Base-by-base conservation (phyloP, 2,888 invertebrate species). In the Cryptocheilus praepositus region DNA sequence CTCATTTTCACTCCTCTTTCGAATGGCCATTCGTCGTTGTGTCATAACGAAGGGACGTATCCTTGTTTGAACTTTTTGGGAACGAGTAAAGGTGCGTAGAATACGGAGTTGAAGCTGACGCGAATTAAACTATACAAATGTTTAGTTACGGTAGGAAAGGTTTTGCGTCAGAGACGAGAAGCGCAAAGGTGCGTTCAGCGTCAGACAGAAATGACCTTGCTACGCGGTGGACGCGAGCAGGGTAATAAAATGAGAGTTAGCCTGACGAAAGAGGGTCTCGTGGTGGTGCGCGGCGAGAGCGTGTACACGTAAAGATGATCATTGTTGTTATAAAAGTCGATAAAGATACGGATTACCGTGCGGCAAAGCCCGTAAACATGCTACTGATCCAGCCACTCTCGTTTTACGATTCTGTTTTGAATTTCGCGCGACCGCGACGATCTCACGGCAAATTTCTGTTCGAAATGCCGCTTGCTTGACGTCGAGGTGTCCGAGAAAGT, bases 281-380 rank as follows among this genome's bases (percentile, higher is more conserved):
- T 51, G 61, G 61, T n/a, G 45, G 19, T 16, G 22, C 53, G 64
- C 7, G 16, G 61, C 36, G 28, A 5, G 52, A 15, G 54, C 59
- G 66, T 67, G 74, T 74, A 66, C 64, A 54, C 56, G 51, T 61
- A 67, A 73, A 77, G 76, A 79, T 78, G 76, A 82, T 74, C 63
- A 63, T 59, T 52, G 49, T 79, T 74, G 76, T 78, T 73, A 74
- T 79, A 78, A 82, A 83, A 76, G 80, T 78, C 82, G 79, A 85
- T 84, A 85, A 85, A 85, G 81, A 81, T 80, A 73, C 80, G 81
- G 84, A 85, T 85, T 85, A 83, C 76, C 73, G 65, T 36, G 69
- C 64, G 72, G 62, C 58, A 53, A 54, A 66, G 73, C 69, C 71
- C 74, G 76, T 81, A 81, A 83, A 80, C 72, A 69, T 61, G 63